Percentiles rank a stretch among this genome's conserved stretches.
These are phyloP conservation scores for Dascillus cervinus DNA, from an alignment of 2,888 invertebrate species.

Conservation along the genomic window DNA sequence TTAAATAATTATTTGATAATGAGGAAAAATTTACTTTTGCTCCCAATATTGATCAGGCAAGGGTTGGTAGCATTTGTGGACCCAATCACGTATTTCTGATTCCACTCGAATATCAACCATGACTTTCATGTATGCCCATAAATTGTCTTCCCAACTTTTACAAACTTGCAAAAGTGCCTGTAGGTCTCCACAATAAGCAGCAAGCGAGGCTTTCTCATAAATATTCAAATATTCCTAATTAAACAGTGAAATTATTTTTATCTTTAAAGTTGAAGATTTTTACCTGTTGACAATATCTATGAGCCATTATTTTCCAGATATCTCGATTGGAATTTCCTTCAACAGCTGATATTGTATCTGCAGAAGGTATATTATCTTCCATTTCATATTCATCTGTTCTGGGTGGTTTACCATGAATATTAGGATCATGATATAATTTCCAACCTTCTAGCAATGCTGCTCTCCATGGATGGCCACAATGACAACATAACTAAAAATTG, in stretches of 20 bases:
- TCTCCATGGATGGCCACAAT: conserved; percentile 87
- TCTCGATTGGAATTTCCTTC: conserved; percentile 79
- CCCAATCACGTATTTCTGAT: conserved; percentile 59
- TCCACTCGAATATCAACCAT: conserved; percentile 83
- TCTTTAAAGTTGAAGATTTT: conserved; percentile 3
- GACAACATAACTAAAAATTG: conserved; percentile 59
- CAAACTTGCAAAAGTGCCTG: conserved; percentile 68
- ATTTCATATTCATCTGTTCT: conserved; percentile 33
- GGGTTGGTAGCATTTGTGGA: conserved; percentile 46
- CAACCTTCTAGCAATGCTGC: conserved; percentile 88
- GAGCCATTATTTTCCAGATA: conserved; percentile 69
- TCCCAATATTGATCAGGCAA: conserved; percentile 65
- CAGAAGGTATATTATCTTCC: conserved; percentile 32
- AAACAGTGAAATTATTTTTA: conserved; percentile 2
- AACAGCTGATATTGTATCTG: conserved; percentile 34
- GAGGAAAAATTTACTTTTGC: conserved; percentile 38
- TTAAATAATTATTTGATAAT: neutral
- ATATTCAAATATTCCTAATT: conserved; percentile 47
- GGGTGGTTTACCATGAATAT: too few relatives aligned
- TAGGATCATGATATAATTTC: conserved; percentile 80
- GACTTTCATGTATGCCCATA: conserved; percentile 82
- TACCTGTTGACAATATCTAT: conserved; percentile 44
- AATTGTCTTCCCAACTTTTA: conserved; percentile 78
- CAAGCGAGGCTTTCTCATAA: conserved; percentile 63
- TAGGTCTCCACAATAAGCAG: conserved; percentile 76